A percentile compares a stretch with the other conserved stretches of the same genome.
Conservation (phyloP, 2,113 vertebrate species). For the Delphinapterus leucas region DNA sequence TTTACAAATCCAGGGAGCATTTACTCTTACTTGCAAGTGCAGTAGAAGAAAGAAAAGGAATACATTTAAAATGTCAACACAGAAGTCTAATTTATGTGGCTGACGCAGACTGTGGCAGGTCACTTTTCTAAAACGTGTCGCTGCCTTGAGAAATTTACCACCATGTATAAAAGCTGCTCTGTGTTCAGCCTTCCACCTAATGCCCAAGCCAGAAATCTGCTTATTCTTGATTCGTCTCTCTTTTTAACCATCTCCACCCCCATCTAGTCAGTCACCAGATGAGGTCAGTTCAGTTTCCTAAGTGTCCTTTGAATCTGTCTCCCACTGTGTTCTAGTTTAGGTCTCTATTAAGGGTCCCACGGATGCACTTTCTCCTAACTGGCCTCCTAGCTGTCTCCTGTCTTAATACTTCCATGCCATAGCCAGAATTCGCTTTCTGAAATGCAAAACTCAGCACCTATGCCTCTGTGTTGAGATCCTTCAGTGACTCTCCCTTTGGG, state of each 20-base stretch:
- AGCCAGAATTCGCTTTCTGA: not conserved
- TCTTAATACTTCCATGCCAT: not conserved
- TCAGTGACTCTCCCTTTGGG: not conserved
- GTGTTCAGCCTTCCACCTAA: not conserved
- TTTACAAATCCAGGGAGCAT: conserved; percentile 48
- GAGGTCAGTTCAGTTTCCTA: not conserved
- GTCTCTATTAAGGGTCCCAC: not conserved
- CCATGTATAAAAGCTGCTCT: not conserved
- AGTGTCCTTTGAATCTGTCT: not conserved
- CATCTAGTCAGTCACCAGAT: not conserved
- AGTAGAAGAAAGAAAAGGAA: not conserved
- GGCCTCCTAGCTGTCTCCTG: not conserved
- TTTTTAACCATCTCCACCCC: not conserved
- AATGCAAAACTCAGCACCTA: not conserved
- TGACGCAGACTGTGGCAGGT: not conserved
- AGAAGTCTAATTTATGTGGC: conserved; percentile 20
- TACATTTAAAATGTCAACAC: not conserved
- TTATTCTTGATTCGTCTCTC: not conserved
- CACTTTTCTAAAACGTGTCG: not conserved
- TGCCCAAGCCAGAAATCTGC: not conserved
- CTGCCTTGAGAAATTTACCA: conserved; percentile 30
- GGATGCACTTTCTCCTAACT: not conserved
- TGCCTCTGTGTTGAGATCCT: not conserved
- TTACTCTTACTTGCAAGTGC: conserved; percentile 25
- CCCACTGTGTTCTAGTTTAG: not conserved